These are phyloP conservation scores for Aphelenchoides besseyi DNA, from an alignment of 1,140 invertebrate genomes.

Conservation along the genomic window DNA sequence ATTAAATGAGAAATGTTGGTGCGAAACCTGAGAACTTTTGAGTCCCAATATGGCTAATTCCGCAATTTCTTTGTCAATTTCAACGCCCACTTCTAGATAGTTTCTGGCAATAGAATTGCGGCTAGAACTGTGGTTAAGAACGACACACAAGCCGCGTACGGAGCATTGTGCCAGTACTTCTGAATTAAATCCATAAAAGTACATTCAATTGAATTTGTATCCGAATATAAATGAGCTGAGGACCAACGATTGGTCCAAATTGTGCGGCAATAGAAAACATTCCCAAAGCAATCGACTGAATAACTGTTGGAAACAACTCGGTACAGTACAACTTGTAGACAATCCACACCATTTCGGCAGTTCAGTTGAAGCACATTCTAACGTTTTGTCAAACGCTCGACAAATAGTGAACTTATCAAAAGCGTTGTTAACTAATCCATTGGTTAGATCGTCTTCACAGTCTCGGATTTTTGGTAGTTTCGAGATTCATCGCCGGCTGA, in stretches of 20 bases:
- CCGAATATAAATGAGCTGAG: constrained; percentile 39
- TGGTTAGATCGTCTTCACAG: constrained; percentile 11
- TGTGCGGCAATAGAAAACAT: constrained; percentile 25
- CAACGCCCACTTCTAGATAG: too few relatives aligned
- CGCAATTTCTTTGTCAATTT: too few relatives aligned
- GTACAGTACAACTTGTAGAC: constrained; percentile 49
- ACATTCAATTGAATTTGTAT: constrained; percentile 8
- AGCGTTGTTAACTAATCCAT: constrained; percentile 9
- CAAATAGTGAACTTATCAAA: constrained; percentile 20
- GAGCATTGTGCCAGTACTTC: constrained; percentile 42
- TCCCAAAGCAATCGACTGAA: constrained; percentile 36
- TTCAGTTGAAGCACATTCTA: constrained; percentile 10
- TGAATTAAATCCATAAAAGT: constrained; percentile 12
- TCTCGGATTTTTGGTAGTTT: constrained; percentile 16
- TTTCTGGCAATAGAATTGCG: background rate
- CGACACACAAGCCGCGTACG: constrained; percentile 29
- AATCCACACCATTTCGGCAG: constrained; percentile 44
- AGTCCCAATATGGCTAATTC: too few relatives aligned
- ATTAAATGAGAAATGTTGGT: too few relatives aligned
- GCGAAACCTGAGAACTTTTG: too few relatives aligned
- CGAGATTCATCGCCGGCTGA: constrained; percentile 15
- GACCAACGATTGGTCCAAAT: constrained; percentile 29
- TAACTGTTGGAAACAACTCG: constrained; percentile 44
- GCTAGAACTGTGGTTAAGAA: constrained; percentile 6
- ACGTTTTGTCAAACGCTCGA: constrained; percentile 15